These are phyloP conservation scores for Myxocyprinus asiaticus DNA, from an alignment of 2,113 vertebrate genomes.

Conservation along the genomic window DNA sequence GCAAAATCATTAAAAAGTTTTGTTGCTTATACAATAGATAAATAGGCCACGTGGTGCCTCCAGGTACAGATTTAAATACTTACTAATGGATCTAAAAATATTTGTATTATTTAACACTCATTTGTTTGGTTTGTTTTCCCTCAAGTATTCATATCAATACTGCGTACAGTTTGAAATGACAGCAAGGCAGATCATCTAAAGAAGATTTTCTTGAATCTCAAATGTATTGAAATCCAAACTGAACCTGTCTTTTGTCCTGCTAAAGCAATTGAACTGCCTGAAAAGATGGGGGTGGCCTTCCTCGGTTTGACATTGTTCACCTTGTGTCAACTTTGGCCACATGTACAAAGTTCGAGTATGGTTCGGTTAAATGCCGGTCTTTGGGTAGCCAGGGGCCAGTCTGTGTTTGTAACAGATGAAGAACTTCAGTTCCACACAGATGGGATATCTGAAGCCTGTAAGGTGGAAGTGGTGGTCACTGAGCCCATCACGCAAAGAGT, in stretches of 20 bases:
- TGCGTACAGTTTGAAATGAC: conserved; percentile 17
- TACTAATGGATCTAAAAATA: not conserved
- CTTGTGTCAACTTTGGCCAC: not conserved
- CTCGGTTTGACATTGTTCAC: conserved; percentile 39
- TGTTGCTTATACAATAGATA: not conserved
- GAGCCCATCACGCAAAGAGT: conserved; percentile 71
- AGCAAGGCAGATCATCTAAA: conserved; percentile 2
- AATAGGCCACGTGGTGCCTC: too few relatives aligned
- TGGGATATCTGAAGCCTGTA: conserved; percentile 60
- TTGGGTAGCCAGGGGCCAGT: conserved; percentile 64
- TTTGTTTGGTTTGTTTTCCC: not conserved
- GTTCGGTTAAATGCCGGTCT: conserved; percentile 65
- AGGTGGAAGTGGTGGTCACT: conserved; percentile 76
- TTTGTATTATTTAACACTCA: not conserved
- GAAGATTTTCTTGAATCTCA: not conserved
- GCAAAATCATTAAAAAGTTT: not conserved
- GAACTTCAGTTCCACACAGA: conserved; percentile 64
- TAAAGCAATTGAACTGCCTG: conserved; percentile 33
- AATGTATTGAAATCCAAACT: not conserved
- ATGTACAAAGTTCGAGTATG: conserved; percentile 56
- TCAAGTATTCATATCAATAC: not conserved
- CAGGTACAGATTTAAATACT: not conserved
- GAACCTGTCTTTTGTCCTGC: not conserved
- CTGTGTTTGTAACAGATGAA: conserved; percentile 62
- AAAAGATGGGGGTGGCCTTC: conserved; percentile 47